Evolutionary conservation across 2,888 invertebrate species (phyloP), one percentile per base, ranked within the genome.

Genomic region (Eilema sororculum): DNA sequence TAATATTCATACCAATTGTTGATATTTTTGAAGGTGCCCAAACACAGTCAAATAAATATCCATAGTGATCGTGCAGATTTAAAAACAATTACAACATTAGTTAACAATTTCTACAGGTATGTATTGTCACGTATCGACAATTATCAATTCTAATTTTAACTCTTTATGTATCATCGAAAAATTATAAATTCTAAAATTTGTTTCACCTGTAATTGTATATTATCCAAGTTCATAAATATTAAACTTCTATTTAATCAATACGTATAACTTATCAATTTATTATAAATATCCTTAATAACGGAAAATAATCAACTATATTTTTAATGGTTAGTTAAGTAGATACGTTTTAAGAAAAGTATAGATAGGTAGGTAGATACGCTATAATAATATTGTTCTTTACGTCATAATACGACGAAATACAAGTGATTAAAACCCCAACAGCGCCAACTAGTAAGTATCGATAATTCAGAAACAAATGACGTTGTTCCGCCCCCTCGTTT

Each of bases 381-480:
- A 20, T 52, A 52, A 52, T 52, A 52, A 52, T n/a, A 52, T n/a
- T 3, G 2, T 5, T 52, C n/a, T 52, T n/a, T n/a, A 52, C 8
- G n/a, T 25, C 25, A 25, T 58, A 58, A 58, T 0, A 58, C 3
- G 3, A 25, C n/a, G 5, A 24, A 30, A 33, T 10, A 60, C 30
- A 60, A 60, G 28, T 28, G 60, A 28, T 60, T 66, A 41, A 41
- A 71, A 65, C 52, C 25, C 37, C 20, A 58, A 59, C 67, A 67
- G 62, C 61, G 33, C 76, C 73, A 78, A 80, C 76, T 77, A 79
- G 68, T 75, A 79, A 78, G 71, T 77, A 81, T 81, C 85, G 83
- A 86, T 90, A 87, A 89, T 86, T 89, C 86, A 84, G 86, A 88
- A 88, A 78, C 84, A 88, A 90, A 89, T 87, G 81, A 87, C 83